These are phyloP conservation scores for Cantharis rustica DNA, from an alignment of 2,888 invertebrate genomes.

Conservation along the genomic window DNA sequence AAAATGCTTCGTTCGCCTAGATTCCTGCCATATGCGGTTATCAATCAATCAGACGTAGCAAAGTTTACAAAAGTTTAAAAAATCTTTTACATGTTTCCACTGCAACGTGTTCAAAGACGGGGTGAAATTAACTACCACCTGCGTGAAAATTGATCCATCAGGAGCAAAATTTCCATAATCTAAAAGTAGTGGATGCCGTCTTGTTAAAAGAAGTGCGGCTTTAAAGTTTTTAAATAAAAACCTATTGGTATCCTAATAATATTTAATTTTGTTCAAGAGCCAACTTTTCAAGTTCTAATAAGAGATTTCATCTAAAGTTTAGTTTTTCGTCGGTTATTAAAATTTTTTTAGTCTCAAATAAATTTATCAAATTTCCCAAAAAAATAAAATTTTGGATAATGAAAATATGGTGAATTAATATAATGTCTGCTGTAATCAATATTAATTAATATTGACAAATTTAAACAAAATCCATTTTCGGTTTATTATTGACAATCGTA, in stretches of 20 bases:
- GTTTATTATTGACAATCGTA: too few relatives aligned
- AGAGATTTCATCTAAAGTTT: not conserved
- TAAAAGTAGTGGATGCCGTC: not conserved
- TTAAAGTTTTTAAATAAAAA: not conserved
- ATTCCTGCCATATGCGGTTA: not conserved
- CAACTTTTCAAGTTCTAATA: not conserved
- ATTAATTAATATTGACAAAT: too few relatives aligned
- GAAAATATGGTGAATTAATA: too few relatives aligned
- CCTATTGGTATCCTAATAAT: not conserved
- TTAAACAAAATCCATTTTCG: too few relatives aligned
- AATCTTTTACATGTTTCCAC: not conserved
- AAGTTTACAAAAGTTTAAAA: not conserved
- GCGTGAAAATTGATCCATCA: not conserved
- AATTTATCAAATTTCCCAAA: not conserved
- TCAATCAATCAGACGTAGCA: not conserved
- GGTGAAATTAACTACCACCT: not conserved
- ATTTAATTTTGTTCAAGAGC: not conserved
- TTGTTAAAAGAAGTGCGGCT: not conserved
- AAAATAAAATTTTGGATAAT: not conserved
- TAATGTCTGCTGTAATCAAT: too few relatives aligned
- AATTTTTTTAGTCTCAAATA: not conserved
- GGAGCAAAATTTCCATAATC: not conserved
- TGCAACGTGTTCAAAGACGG: too few relatives aligned
- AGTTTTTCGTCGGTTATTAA: not conserved
- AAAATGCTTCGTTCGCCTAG: not conserved